Base-by-base conservation (phyloP, 2,113 vertebrate genomes). In the Platanista minor region DNA sequence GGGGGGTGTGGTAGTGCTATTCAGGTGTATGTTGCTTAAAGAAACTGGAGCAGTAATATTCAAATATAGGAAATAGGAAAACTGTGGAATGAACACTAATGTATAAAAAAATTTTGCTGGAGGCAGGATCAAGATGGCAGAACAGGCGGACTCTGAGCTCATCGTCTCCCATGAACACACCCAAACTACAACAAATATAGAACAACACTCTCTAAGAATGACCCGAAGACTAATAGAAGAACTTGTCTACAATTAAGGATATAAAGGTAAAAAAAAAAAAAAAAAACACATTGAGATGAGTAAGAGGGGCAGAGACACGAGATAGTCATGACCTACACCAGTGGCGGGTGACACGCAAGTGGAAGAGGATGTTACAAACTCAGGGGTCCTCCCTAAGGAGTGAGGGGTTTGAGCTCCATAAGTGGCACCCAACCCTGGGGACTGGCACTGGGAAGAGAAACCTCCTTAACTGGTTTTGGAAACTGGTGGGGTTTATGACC, bases 101-200 rank as follows among this genome's bases (percentile, higher is more conserved):
- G 8, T 74, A n/a, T 29, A 18, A 94, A 85, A 52, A 43, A 84
- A 17, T 71, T 39, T 93, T 97, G 21, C 3, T 83, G 31, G 52
- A 57, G n/a, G 52, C 52, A 57, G 52, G 52, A 57, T 57, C n/a
- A 57, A 57, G 77, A 17, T 10, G 23, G 54, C 77, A 80, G n/a
- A 57, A 23, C 27, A 57, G 77, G 52, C 5, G 8, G 77, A 36
- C 54, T 80, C n/a, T 80, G 36, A 80, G 77, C 77, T 80, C n/a
- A 80, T 25, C n/a, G 1, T 39, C 52, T 80, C 77, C 52, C 23
- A 10, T n/a, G n/a, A 21, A 80, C 8, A 39, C 52, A 80, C 77
- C 52, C 36, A 54, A 80, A 80, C 52, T 27, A 39, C 77, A 80
- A 57, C 36, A 57, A 17, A 57, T 80, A 57, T 9, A 57, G 13